Evolutionary conservation across 2,113 vertebrate genomes (phyloP).

Genomic region (Epinephelus cyanopodus): DNA sequence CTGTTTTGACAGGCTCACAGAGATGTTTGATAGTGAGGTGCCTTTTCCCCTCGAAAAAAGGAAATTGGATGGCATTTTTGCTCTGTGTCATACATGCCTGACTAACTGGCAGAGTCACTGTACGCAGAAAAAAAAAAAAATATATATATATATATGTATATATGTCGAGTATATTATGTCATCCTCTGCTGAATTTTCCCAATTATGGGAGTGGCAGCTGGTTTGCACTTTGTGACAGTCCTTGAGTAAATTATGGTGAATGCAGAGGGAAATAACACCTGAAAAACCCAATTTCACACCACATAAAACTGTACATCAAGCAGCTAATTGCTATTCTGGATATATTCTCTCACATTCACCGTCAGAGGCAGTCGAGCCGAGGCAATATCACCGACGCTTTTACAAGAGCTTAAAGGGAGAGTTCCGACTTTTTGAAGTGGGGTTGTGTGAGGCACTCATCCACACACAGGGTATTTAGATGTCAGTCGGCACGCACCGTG

Average conservation of each 20-base stretch:
- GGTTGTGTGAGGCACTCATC: too few relatives aligned
- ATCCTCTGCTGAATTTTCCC: slow-evolving; percentile 41
- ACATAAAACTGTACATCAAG: slow-evolving; percentile 70
- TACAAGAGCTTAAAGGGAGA: too few relatives aligned
- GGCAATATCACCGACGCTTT: slow-evolving; percentile 11
- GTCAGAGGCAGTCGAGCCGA: slow-evolving; percentile 17
- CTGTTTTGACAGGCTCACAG: slow-evolving; percentile 72
- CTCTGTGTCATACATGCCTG: slow-evolving; percentile 54
- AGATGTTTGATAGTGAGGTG: slow-evolving; percentile 70
- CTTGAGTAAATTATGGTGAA: slow-evolving; percentile 53
- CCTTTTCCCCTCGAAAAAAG: slow-evolving; percentile 43
- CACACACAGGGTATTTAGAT: too few relatives aligned
- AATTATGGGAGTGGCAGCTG: slow-evolving; percentile 27
- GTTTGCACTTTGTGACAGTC: slow-evolving; percentile 46
- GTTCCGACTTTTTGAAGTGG: too few relatives aligned
- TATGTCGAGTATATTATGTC: slow-evolving; percentile 15
- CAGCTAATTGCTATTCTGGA: slow-evolving; percentile 61
- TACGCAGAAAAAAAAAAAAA: neutral
- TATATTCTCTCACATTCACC: slow-evolving; percentile 18
- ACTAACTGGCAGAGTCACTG: slow-evolving; percentile 40
- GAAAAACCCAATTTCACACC: slow-evolving; percentile 69
- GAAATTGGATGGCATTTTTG: slow-evolving; percentile 69
- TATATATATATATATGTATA: neutral
- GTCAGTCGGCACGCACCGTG: too few relatives aligned
- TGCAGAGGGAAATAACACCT: slow-evolving; percentile 50